Base-by-base conservation (phyloP, 2,113 vertebrate species). In the Tragulus kanchil region DNA sequence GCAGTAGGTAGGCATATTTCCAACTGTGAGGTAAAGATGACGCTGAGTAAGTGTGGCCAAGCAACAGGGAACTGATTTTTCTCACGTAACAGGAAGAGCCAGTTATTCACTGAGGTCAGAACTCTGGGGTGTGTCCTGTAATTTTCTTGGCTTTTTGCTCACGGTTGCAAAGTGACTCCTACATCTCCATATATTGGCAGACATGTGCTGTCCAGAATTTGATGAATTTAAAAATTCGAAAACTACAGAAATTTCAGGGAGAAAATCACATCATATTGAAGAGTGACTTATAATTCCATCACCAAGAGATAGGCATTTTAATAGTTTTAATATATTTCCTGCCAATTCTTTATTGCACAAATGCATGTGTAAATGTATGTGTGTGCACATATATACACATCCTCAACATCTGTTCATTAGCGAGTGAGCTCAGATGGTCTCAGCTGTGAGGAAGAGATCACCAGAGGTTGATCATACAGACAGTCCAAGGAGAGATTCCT, bases 211-310 rank as follows among this genome's bases (percentile, higher is more conserved):
- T 56, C 61, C n/a, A 85, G 61, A 14, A 65, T 75, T 85, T 78
- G n/a, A n/a, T n/a, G n/a, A n/a, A 69, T 42, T 93, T 90, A 28
- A 85, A 77, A 78, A 45, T 73, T 88, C 28, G n/a, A n/a, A n/a
- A n/a, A 5, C 42, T 61, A 14, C 48, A 90, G 69, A 79, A 75
- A 64, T 69, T 54, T 78, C 26, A 54, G 25, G 2, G 23, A 31
- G 15, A 2, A 65, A 48, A 62, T 78, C 71, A 78, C 8, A 45
- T 62, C 67, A 93, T 79, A 62, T 26, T 54, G 45, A 79, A 79
- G 48, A 48, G n/a, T 26, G 69, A 48, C 4, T 85, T 90, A 5
- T 71, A 64, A 90, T 85, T 71, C 15, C 36, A 71, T 79, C 54
- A 93, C 26, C 26, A n/a, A 85, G 71, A 48, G n/a, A 56, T 69